These are phyloP conservation scores for Protonibea diacanthus DNA, from an alignment of 2,797 vertebrate genomes.

Conservation along the genomic window DNA sequence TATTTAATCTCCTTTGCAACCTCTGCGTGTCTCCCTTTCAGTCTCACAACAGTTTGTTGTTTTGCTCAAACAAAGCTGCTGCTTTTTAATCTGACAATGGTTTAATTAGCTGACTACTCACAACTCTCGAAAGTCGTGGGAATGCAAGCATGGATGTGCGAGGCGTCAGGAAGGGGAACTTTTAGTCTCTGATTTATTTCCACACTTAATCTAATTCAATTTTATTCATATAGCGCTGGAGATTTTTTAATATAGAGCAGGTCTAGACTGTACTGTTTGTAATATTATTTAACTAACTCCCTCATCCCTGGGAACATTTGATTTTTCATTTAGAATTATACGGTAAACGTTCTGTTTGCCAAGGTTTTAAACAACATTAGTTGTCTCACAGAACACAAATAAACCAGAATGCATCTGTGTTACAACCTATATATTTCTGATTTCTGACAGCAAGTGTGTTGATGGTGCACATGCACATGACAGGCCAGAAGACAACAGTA, in stretches of 20 bases:
- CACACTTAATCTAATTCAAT: not conserved
- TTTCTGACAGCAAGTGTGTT: not conserved
- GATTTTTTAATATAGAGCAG: too few species aligned
- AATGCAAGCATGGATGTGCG: not conserved
- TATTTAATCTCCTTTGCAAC: not conserved
- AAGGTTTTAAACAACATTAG: not conserved
- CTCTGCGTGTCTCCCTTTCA: not conserved
- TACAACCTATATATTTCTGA: not conserved
- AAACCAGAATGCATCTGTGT: not conserved
- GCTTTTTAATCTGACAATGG: not conserved
- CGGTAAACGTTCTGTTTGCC: not conserved
- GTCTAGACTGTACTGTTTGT: too few species aligned
- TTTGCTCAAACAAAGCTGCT: not conserved
- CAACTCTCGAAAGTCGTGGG: not conserved
- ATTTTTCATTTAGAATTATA: not conserved
- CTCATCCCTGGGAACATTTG: not conserved
- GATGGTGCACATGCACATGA: not conserved
- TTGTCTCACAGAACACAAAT: not conserved
- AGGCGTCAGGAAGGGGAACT: not conserved
- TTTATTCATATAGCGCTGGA: too few species aligned
- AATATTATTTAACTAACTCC: too few species aligned
- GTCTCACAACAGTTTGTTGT: constrained; percentile 2
- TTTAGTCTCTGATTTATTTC: not conserved
- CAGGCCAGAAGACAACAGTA: not conserved
- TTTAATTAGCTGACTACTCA: not conserved